Conservation (phyloP, 2,113 vertebrate species). For the Catharus bicknelli region DNA sequence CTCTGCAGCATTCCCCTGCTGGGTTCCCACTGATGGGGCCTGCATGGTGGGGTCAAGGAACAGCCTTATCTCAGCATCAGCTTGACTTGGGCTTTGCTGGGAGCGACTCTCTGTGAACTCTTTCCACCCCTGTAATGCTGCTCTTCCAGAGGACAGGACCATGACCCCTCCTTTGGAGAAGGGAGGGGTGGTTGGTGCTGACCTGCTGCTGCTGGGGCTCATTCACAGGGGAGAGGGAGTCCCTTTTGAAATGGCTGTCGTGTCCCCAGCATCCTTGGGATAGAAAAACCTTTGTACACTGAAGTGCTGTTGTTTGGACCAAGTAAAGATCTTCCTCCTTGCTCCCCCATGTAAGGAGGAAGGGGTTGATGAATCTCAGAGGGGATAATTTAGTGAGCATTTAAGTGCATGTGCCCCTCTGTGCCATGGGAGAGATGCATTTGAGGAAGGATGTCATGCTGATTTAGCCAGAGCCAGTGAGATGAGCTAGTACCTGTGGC, state of each 20-base stretch:
- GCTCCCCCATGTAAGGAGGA: not conserved
- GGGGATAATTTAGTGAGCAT: not conserved
- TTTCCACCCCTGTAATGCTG: not conserved
- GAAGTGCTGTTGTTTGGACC: not conserved
- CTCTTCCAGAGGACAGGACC: not conserved
- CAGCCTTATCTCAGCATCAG: not conserved
- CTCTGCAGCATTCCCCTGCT: conserved; percentile 22
- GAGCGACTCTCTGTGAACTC: not conserved
- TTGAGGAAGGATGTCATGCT: not conserved
- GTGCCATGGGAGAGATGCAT: not conserved
- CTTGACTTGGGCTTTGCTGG: conserved; percentile 5
- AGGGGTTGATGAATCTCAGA: not conserved
- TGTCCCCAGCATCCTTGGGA: not conserved
- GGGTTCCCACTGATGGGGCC: not conserved
- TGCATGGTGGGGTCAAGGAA: not conserved
- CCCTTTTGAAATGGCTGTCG: accelerated
- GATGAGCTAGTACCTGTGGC: not conserved
- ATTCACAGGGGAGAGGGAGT: not conserved
- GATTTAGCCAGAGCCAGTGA: not conserved
- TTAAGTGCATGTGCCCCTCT: not conserved
- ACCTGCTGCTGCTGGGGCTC: not conserved
- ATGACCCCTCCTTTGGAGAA: not conserved
- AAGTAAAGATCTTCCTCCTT: not conserved
- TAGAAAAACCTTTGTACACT: not conserved
- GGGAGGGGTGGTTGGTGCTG: not conserved